These are phyloP conservation scores for Chymomyza caudatula DNA, from an alignment of 2,888 invertebrate genomes.

Conservation along the genomic window DNA sequence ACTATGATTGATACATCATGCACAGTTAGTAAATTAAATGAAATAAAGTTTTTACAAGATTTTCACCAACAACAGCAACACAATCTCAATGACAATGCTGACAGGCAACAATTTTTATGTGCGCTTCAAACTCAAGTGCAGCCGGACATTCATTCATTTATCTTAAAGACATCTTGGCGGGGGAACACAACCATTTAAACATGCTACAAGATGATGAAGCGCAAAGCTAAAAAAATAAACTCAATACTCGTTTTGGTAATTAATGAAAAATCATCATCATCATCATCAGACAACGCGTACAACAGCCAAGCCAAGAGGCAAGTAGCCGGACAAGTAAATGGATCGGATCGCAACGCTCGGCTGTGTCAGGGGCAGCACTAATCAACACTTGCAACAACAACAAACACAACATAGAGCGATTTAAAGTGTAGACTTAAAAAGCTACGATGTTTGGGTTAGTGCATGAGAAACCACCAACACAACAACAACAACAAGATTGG, in stretches of 20 bases:
- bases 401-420: not conserved
- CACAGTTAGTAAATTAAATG: conserved; percentile 57
- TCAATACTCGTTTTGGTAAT: conserved; percentile 59
- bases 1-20: conserved; percentile 63
- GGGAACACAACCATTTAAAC: not conserved
- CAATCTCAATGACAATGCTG: conserved; percentile 36
- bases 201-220: conserved; percentile 5
- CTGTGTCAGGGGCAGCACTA: not conserved
- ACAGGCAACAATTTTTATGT: conserved; percentile 64
- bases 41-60: conserved; percentile 40
- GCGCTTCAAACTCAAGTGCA: conserved; percentile 57
- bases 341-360: conserved; percentile 27
- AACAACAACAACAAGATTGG: not conserved
- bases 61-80: conserved; percentile 34
- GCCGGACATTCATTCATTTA: conserved; percentile 59
- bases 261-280: conserved; percentile 45
- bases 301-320: not conserved
- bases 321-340: conserved; percentile 28
- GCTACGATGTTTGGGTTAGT: not conserved
- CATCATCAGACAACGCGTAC: conserved; percentile 8
- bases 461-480: not conserved
- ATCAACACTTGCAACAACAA: not conserved
- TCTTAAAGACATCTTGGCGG: conserved; percentile 36
- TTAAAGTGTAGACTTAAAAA: not conserved
- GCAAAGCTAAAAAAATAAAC: conserved; percentile 18